Evolutionary conservation across 1,140 invertebrate species (phyloP), one percentile per base, ranked within the genome.

Genomic region (Pomacea maculata): DNA sequence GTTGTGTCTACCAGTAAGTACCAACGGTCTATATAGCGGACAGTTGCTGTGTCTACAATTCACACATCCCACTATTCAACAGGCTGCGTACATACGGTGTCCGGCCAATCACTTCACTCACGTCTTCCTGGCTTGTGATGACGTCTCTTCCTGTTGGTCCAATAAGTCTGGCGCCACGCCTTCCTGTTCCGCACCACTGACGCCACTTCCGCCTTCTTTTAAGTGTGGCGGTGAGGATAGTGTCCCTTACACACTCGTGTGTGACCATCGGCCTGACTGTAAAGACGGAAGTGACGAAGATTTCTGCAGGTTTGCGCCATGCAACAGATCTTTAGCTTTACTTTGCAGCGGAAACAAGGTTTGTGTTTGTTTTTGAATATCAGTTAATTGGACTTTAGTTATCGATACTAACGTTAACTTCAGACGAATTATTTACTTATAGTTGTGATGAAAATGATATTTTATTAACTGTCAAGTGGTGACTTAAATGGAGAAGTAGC

Each of bases 191-290:
- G 72, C 72, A 4, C 72, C 52, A 45, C 72, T 74, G 25, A 74
- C 72, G 72, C 72, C 10, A 55, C 72, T 74, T 52, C 72, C 72
- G 72, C 72, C 72, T 1, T 74, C 34, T 34, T 74, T 45, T n/a
- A 15, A 11, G 1, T 74, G 72, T 34, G 34, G 29, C 1, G 15
- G 52, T 54, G 72, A 8, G 11, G 34, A 52, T 14, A 34, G 52
- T 11, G 19, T 81, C 29, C n/a, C 75, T 4, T 78, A 78, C 61
- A 75, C 67, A 1, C 61, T 78, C 21, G 81, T 82, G 45, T 82
- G 81, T 76, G 78, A 82, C 52, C 77, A 78, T 25, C 25, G 74
- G 11, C 0, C 8, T 54, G 63, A 78, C 45, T 82, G 81, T 63
- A 52, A 9, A 14, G 81, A 79, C 34, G 34, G 15, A 4, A 61